Base-by-base conservation (phyloP, 1,140 invertebrate species). In the Ganaspis sp. region DNA sequence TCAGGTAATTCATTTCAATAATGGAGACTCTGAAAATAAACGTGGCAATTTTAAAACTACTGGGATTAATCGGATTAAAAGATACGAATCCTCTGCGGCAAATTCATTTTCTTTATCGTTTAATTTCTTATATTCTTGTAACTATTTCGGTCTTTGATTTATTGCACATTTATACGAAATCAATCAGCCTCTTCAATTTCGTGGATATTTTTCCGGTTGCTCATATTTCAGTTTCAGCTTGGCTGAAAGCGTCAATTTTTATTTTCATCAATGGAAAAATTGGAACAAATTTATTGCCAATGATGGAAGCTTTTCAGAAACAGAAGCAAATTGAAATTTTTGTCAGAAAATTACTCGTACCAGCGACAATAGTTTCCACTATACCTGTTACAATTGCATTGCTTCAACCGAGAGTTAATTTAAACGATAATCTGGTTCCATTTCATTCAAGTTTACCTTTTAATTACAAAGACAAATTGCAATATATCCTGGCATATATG, bases 131-230 rank as follows among this genome's bases (percentile, higher is more conserved):
- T 45, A 37, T 40, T 4, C 4, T 74, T 1, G 17, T 58, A 34
- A 58, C 58, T 21, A 40, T 74, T 9, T 69, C 53, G 3, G 23
- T 38, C 0, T 11, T 23, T 26, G 73, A 74, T 69, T 40, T 58
- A 45, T 37, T 74, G 4, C 37, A 40, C 17, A 17, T 74, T 64
- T 74, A 74, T n/a, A 38, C n/a, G 15, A 26, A 26, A 12, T 64
- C 58, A 64, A 42, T 69, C 12, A 69, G 54, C 29, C 26, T 74
- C 4, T 19, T 37, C n/a, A 58, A 74, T 45, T 38, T 74, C 12
- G 40, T 74, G 2, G 73, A 69, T n/a, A 74, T 74, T 42, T 74
- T 74, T 34, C 73, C 73, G 3, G 73, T 34, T 0, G 54, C 53
- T 49, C 53, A 74, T 45, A 74, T 74, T 29, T 23, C 58, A 17